A percentile compares a stretch with the other conserved stretches of the same genome.
Evolutionary conservation across 2,797 vertebrate genomes (phyloP).

Genomic region (Acipenser ruthenus): DNA sequence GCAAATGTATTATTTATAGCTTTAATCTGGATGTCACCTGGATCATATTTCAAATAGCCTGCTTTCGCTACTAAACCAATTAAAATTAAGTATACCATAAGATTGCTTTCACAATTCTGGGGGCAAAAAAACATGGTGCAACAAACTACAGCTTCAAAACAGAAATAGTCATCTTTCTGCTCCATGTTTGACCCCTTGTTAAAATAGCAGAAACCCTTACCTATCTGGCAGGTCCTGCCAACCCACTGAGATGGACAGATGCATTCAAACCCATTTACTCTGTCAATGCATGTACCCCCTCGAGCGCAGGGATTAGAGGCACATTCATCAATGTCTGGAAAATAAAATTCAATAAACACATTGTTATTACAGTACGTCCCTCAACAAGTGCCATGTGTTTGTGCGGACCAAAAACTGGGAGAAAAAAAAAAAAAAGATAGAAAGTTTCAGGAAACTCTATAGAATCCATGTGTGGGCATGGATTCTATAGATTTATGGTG

Average conservation of each 20-base stretch:
- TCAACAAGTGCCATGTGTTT: too few relatives aligned
- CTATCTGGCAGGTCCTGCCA: constrained; percentile 86
- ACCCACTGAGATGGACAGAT: constrained; percentile 84
- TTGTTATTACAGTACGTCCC: not conserved
- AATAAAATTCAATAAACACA: not conserved
- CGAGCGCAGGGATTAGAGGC: constrained; percentile 78
- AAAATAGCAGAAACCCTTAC: constrained; percentile 47
- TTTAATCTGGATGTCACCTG: constrained; percentile 54
- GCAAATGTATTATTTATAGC: constrained; percentile 55
- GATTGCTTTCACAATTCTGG: constrained; percentile 20
- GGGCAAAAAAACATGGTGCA: constrained; percentile 33
- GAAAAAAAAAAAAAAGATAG: too few relatives aligned
- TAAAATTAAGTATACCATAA: constrained; percentile 30
- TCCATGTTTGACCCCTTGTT: constrained; percentile 17
- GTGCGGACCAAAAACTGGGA: too few relatives aligned
- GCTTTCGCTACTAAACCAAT: constrained; percentile 23
- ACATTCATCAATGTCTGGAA: constrained; percentile 85
- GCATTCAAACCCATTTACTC: constrained; percentile 81
- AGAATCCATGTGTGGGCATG: too few relatives aligned
- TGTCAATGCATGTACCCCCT: constrained; percentile 83
- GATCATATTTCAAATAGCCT: constrained; percentile 45
- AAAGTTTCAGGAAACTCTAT: too few relatives aligned
- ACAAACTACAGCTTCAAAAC: constrained; percentile 11
- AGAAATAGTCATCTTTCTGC: not conserved
- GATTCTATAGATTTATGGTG: too few relatives aligned